These are phyloP conservation scores for Drosophila borealis DNA, from an alignment of 2,888 invertebrate species.

Conservation along the genomic window DNA sequence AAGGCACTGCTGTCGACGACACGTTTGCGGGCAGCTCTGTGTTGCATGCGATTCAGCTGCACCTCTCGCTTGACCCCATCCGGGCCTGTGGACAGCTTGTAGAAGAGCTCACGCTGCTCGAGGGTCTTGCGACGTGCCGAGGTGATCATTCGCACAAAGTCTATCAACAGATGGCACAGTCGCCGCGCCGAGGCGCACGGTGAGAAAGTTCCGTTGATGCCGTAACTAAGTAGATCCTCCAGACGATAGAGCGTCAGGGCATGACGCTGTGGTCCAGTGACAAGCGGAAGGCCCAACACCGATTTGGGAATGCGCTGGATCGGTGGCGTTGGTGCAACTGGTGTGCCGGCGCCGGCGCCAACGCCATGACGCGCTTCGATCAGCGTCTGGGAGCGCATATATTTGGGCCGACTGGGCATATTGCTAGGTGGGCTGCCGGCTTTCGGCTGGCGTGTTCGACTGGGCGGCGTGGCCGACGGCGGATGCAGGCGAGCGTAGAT, in stretches of 20 bases:
- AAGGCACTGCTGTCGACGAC: conserved; percentile 91
- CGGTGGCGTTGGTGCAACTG: conserved; percentile 33
- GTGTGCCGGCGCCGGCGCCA: conserved; percentile 34
- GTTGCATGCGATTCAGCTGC: conserved; percentile 88
- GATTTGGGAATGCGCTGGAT: conserved; percentile 85
- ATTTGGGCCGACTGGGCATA: conserved; percentile 84
- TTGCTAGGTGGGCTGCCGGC: conserved; percentile 59
- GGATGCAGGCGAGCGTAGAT: conserved; percentile 82
- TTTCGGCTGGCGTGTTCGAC: conserved; percentile 58
- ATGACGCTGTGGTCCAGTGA: conserved; percentile 91
- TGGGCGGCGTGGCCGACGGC: conserved; percentile 59
- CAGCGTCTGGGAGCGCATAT: conserved; percentile 84
- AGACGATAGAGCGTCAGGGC: conserved; percentile 90
- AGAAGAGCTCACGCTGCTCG: conserved; percentile 92
- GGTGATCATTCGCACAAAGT: conserved; percentile 92
- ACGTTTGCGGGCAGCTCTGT: conserved; percentile 88
- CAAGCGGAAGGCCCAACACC: conserved; percentile 87
- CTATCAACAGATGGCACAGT: conserved; percentile 90
- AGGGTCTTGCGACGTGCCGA: conserved; percentile 92
- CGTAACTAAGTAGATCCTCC: conserved; percentile 90
- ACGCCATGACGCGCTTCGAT: conserved; percentile 83
- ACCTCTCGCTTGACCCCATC: conserved; percentile 86
- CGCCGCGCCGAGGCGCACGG: conserved; percentile 88
- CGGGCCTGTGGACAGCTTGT: conserved; percentile 86
- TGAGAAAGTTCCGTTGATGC: conserved; percentile 88